A percentile compares a stretch with the other conserved stretches of the same genome.
Conservation (phyloP, 2,113 vertebrate genomes). For the Craseonycteris thonglongyai region DNA sequence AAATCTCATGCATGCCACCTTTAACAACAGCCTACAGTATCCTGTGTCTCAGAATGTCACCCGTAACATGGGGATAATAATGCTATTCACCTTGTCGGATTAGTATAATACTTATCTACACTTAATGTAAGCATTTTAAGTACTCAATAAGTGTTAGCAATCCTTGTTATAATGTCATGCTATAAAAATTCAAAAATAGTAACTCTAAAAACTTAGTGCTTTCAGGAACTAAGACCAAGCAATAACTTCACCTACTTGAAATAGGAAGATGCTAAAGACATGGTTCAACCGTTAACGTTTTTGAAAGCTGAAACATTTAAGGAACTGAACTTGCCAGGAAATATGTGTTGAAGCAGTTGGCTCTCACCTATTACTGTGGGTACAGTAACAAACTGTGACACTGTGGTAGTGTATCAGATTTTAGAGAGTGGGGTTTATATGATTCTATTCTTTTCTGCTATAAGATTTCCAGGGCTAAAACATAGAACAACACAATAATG, state of each 20-base stretch:
- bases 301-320: not conserved
- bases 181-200: not conserved
- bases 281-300: not conserved
- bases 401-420: not conserved
- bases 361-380: not conserved
- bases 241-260: not conserved
- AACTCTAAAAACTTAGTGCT: not conserved
- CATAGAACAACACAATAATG: not conserved
- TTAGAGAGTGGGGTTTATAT: not conserved
- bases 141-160: not conserved
- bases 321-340: not conserved
- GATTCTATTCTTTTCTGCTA: not conserved
- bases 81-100: not conserved
- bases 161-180: not conserved
- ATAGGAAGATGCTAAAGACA: not conserved
- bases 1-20: not conserved
- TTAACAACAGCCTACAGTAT: not conserved
- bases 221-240: not conserved
- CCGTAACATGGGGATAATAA: not conserved
- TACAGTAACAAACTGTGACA: not conserved
- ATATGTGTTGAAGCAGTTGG: too few species aligned
- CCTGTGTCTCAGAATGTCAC: not conserved
- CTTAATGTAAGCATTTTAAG: not conserved
- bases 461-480: not conserved
- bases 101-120: not conserved